A percentile compares a stretch with the other conserved stretches of the same genome.
These are phyloP conservation scores for Drosophila yooni DNA, from an alignment of 2,888 invertebrate genomes.

Conservation along the genomic window DNA sequence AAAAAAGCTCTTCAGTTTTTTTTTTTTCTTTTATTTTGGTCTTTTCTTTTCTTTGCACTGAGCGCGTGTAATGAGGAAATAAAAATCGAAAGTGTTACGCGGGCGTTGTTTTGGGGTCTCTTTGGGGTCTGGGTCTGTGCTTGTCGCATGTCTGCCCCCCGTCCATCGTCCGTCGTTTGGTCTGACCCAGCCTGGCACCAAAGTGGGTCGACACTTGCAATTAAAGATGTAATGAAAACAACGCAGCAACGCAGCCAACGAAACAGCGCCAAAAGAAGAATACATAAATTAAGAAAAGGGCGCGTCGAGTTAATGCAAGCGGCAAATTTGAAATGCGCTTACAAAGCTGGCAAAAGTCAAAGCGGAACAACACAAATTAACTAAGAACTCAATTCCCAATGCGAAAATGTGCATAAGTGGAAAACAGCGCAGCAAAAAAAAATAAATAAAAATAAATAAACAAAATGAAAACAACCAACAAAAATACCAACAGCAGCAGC, in stretches of 20 bases:
- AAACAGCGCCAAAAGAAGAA: slow-evolving; percentile 15
- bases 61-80: slow-evolving; percentile 66
- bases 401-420: slow-evolving; percentile 34
- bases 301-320: slow-evolving; percentile 63
- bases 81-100: slow-evolving; percentile 76
- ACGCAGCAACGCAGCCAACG: slow-evolving; percentile 1
- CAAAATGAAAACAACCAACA: not conserved
- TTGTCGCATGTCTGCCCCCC: slow-evolving; percentile 1
- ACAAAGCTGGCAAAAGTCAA: slow-evolving; percentile 40
- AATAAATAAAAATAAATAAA: not conserved
- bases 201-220: slow-evolving; percentile 67
- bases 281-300: slow-evolving; percentile 65
- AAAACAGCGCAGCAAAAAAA: slow-evolving; percentile 1
- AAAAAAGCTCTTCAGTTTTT: slow-evolving; percentile 52
- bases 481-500: not conserved
- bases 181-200: slow-evolving; percentile 50
- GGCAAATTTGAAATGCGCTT: slow-evolving; percentile 51
- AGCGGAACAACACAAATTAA: slow-evolving; percentile 34
- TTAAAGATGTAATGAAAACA: slow-evolving; percentile 61
- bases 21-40: slow-evolving; percentile 20
- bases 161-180: slow-evolving; percentile 16
- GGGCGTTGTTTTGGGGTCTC: slow-evolving; percentile 54
- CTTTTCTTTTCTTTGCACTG: slow-evolving; percentile 34
- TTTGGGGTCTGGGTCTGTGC: slow-evolving; percentile 32
- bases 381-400: slow-evolving; percentile 28